Percentiles rank a stretch among this genome's conserved stretches.
phyloP scores from a whole-genome alignment of 2,113 vertebrate species.

The Silurus asotus region DNA sequence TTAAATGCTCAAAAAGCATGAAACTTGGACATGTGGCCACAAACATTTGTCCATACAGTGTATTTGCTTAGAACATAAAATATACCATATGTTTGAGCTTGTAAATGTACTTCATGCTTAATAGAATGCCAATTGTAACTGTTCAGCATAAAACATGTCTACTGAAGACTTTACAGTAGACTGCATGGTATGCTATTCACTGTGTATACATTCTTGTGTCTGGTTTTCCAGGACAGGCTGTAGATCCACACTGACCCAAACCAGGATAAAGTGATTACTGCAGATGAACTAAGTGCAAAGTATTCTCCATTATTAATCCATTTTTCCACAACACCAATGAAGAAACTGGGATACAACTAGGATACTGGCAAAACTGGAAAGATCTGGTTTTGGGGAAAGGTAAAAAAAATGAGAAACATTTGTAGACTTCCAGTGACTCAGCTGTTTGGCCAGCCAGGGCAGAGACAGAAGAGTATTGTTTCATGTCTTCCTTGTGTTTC shows the following conservation, averaged over 20 bases:
- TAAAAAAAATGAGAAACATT: neutral
- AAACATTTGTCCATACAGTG: too few relatives aligned
- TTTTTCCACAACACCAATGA: neutral
- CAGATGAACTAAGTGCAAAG: neutral
- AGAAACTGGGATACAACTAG: neutral
- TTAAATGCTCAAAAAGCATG: too few relatives aligned
- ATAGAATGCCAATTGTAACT: neutral
- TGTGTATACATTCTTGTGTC: too few relatives aligned
- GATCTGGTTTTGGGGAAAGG: neutral
- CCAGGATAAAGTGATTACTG: neutral
- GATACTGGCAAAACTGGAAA: neutral
- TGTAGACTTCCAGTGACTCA: neutral
- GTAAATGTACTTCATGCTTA: neutral
- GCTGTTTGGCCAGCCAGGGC: neutral
- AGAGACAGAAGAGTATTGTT: conserved; percentile 5
- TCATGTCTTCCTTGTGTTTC: neutral
- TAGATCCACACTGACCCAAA: neutral
- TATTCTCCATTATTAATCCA: neutral
- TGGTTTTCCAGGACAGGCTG: neutral
- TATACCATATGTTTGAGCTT: neutral
- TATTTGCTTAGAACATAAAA: too few relatives aligned
- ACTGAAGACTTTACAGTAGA: neutral
- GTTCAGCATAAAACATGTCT: neutral
- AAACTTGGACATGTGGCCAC: too few relatives aligned
- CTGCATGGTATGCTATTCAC: neutral